Evolutionary conservation across 2,113 vertebrate species (phyloP), one percentile per base, ranked within the genome.

Genomic region (Azemiops feae): DNA sequence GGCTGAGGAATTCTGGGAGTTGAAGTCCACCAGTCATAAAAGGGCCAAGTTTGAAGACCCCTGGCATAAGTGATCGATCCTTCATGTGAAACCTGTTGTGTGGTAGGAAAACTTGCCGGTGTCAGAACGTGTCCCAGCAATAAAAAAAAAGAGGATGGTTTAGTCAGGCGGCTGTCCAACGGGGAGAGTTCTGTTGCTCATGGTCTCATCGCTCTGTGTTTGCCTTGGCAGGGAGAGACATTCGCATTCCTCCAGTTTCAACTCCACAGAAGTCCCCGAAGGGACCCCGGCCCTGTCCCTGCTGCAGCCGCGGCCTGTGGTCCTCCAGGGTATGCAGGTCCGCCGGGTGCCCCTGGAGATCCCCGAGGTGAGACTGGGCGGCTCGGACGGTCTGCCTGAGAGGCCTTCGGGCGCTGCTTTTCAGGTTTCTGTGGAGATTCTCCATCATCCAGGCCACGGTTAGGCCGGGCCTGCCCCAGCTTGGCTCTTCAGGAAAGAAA

Each of bases 191-290:
- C 23, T 0, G 7, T 2, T 30, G 22, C 30, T n/a, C 0, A 23
- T 8, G 30, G 23, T 39, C 52, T 7, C 52, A 14, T 81, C 86
- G 25, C 50, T 47, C 18, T 16, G 12, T 5, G 0, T 23, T 14
- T 1, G 4, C 91, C 39, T 85, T 88, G 34, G 43, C 93, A 97
- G 98, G 94, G 98, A 99, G 93, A 97, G 98, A 55, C 98, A 99
- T 95, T 99, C 98, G 0, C 98, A 99, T 94, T 99, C 98, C 85
- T 99, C 98, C 88, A 99, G 98, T 95, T 99, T 99, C 96, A 99
- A 98, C 85, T 99, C 98, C 5, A 97, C 98, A 0, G 98, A 99
- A 23, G 98, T 98, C 64, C 98, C 98, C 3, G 98, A 99, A 92
- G 98, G 98, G 7, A 96, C 98, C 0, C 50, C 98, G 0, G 97